Conservation (phyloP, 2,113 vertebrate species). For the Pica pica region DNA sequence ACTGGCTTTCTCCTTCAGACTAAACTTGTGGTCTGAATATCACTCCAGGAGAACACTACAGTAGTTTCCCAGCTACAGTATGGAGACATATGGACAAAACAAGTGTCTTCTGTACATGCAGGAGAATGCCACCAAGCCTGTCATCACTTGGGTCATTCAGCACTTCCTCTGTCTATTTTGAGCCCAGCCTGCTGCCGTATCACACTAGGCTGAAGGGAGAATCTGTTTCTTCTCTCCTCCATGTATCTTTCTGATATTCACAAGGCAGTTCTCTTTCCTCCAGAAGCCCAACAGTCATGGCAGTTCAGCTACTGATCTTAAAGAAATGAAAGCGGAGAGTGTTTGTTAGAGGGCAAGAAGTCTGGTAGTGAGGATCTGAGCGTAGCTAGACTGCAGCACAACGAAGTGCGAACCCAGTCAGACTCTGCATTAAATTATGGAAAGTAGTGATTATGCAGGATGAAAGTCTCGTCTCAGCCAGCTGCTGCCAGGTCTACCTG, state of each 20-base stretch:
- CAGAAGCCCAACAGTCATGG: neutral
- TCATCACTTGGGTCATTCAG: conserved; percentile 50
- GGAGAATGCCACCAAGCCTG: conserved; percentile 46
- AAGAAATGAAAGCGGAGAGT: neutral
- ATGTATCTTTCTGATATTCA: neutral
- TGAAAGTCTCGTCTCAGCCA: conserved; percentile 21
- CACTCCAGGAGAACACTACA: neutral
- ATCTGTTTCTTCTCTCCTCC: conserved; percentile 38
- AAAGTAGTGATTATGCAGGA: conserved; percentile 49
- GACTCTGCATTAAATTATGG: conserved; percentile 34
- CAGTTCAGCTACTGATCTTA: neutral
- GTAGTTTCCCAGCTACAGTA: conserved; percentile 1
- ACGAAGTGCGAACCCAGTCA: conserved; percentile 11
- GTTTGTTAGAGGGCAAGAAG: neutral
- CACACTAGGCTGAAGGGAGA: neutral
- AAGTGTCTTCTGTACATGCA: neutral
- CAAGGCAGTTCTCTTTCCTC: neutral
- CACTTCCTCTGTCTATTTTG: conserved; percentile 38
- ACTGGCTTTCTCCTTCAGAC: neutral
- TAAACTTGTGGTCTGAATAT: neutral
- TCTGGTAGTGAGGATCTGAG: neutral
- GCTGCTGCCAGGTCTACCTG: conserved; percentile 44
- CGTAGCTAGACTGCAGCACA: neutral
- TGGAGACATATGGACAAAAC: conserved; percentile 42
- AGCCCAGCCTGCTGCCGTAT: conserved; percentile 27